Evolutionary conservation across 2,888 invertebrate species (phyloP).

Genomic region (Arrhopalites spinosus): DNA sequence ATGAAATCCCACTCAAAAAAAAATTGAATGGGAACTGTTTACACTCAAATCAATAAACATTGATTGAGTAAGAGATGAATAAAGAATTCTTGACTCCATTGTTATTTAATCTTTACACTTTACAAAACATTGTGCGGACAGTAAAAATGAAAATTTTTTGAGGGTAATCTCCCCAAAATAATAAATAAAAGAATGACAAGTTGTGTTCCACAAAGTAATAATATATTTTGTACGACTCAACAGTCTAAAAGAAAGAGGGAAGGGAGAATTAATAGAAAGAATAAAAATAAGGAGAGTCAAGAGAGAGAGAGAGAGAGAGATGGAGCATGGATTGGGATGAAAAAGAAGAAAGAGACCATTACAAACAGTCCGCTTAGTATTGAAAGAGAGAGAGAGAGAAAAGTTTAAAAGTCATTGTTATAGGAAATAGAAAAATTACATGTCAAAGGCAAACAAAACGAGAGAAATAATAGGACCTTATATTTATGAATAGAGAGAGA

Average conservation of each 20-base stretch:
- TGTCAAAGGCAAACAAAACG: conserved; percentile 53
- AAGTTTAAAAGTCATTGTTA: conserved; percentile 54
- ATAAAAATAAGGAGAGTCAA: too few species aligned
- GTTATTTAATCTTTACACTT: too few species aligned
- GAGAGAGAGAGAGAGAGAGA: conserved; percentile 38
- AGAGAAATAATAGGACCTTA: conserved; percentile 46
- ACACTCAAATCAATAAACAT: too few species aligned
- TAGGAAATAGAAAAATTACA: conserved; percentile 54
- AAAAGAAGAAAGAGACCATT: too few species aligned
- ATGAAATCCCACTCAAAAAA: too few species aligned
- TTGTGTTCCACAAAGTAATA: neutral
- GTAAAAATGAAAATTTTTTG: conserved; percentile 10
- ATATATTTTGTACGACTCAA: conserved; percentile 37
- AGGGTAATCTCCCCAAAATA: conserved; percentile 3
- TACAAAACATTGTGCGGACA: neutral
- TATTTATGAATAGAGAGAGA: conserved; percentile 45
- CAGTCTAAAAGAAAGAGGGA: too few species aligned
- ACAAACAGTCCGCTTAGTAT: neutral
- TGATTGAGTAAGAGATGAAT: too few species aligned
- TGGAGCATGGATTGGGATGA: neutral
- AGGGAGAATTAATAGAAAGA: too few species aligned
- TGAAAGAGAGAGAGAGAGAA: conserved; percentile 17
- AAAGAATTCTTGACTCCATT: too few species aligned
- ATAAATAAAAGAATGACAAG: conserved; percentile 9
- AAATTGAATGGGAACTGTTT: too few species aligned